phyloP scores from a whole-genome alignment of 2,113 vertebrate species.

The Notothenia rossii region DNA sequence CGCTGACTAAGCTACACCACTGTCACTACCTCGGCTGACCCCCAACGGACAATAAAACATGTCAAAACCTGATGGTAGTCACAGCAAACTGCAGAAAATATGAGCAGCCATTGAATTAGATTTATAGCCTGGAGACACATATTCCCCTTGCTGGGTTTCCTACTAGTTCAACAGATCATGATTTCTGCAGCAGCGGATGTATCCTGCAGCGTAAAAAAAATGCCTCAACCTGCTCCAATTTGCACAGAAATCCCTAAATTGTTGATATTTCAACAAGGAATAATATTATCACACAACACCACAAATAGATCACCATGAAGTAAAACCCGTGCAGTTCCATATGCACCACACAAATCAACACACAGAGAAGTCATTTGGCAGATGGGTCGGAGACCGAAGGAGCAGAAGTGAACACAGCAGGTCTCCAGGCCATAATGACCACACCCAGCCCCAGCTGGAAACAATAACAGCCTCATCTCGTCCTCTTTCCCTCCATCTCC shows the following conservation, averaged over 20 bases:
- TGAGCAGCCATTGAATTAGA: slow-evolving; percentile 3
- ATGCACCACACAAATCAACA: slow-evolving; percentile 51
- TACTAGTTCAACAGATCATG: slow-evolving; percentile 2
- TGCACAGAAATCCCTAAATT: slow-evolving; percentile 10
- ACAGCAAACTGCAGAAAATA: slow-evolving; percentile 31
- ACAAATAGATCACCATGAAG: slow-evolving; percentile 26
- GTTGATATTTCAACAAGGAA: slow-evolving; percentile 16
- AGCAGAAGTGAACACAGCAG: slow-evolving; percentile 68
- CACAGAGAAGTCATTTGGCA: slow-evolving; percentile 67
- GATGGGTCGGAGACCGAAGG: slow-evolving; percentile 56
- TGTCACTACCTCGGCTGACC: slow-evolving; percentile 50
- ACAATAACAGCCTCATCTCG: slow-evolving; percentile 73
- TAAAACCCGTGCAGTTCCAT: slow-evolving; percentile 32
- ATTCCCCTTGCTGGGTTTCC: slow-evolving; percentile 31
- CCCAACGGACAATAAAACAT: slow-evolving; percentile 27
- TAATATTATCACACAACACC: slow-evolving; percentile 14
- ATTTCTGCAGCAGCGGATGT: slow-evolving; percentile 6
- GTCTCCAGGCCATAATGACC: slow-evolving; percentile 72
- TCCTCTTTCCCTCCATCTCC: slow-evolving; percentile 44
- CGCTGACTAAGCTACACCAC: slow-evolving; percentile 34
- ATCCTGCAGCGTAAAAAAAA: background rate
- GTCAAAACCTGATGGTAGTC: slow-evolving; percentile 11
- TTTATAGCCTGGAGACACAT: slow-evolving; percentile 25
- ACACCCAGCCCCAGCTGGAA: slow-evolving; percentile 83
- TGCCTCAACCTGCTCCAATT: background rate